phyloP scores from a whole-genome alignment of 2,797 vertebrate genomes.

The Lateolabrax maculatus region DNA sequence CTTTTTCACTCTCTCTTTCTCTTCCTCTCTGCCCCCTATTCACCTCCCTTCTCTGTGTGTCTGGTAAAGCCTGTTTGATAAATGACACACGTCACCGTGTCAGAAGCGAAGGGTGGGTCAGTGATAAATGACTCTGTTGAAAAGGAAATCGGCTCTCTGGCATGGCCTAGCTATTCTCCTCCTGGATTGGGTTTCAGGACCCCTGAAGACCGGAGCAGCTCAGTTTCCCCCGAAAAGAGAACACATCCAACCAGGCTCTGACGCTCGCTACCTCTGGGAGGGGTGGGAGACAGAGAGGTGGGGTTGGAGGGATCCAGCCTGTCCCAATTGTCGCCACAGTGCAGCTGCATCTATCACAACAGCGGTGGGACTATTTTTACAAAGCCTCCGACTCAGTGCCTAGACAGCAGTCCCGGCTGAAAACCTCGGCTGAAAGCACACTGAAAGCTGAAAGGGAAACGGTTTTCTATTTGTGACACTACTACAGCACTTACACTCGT shows the following conservation, averaged over 20 bases:
- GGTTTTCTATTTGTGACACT: constrained; percentile 77
- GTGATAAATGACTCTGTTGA: constrained; percentile 98
- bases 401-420: constrained; percentile 71
- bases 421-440: constrained; percentile 74
- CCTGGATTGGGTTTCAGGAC: constrained; percentile 96
- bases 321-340: constrained; percentile 85
- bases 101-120: constrained; percentile 96
- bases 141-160: constrained; percentile 99
- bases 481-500: constrained; percentile 73
- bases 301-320: constrained; percentile 72
- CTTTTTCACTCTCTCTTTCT: constrained; percentile 70
- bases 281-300: constrained; percentile 63
- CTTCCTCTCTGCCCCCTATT: constrained; percentile 61
- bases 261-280: constrained; percentile 74
- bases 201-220: constrained; percentile 86
- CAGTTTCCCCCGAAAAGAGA: constrained; percentile 83
- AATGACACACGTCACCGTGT: constrained; percentile 99
- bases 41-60: constrained; percentile 80
- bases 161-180: constrained; percentile 93
- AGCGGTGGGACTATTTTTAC: constrained; percentile 83
- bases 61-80: constrained; percentile 95
- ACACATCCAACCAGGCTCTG: constrained; percentile 83
- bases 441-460: constrained; percentile 67
- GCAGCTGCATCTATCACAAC: constrained; percentile 87
- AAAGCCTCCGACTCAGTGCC: constrained; percentile 72